Base-by-base conservation (phyloP, 2,888 invertebrate genomes). In the Torymus auratus region DNA sequence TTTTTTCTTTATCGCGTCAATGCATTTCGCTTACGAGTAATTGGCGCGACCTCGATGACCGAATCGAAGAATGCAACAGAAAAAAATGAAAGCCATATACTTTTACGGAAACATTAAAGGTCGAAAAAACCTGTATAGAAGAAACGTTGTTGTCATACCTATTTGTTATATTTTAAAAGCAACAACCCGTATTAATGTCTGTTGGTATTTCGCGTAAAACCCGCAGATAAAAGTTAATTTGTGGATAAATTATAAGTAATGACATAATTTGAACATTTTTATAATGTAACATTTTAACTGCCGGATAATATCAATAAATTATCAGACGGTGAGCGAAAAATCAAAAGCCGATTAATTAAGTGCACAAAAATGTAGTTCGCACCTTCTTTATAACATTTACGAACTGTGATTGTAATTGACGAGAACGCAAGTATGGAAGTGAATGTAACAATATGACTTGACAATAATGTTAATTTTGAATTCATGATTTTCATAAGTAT, bases 391-490 rank as follows among this genome's bases (percentile, higher is more conserved):
- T 28, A 15, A n/a, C 41, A 69, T 69, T 71, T 52, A 17, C 20
- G 68, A 41, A 20, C 41, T 55, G 52, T 28, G 53, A 41, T 41
- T 41, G 41, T 41, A 41, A 41, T 41, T 41, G 60, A 72, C 14
- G 41, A 41, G 41, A 53, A 67, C 68, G 60, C 10, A 3, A 53
- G 50, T 56, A 62, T 65, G 41, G 28, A 41, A 7, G 41, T 41
- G 56, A 73, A 65, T 56, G 56, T 17, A 65, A 65, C 55, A 15
- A 53, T 65, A 28, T 65, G 73, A 73, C 73, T 56, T 20, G 64
- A 12, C 64, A 53, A 64, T 60, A 67, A 67, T 67, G 67, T 12
- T 74, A 74, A 74, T 74, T 58, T 74, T 23, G 58, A 52, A 52
- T 60, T 50, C 58, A n/a, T 50, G 41, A 13, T 52, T 55, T 72